Base-by-base conservation (phyloP, 53 echinoderm and acorn worm genomes). In the Echinometra lucunter region DNA sequence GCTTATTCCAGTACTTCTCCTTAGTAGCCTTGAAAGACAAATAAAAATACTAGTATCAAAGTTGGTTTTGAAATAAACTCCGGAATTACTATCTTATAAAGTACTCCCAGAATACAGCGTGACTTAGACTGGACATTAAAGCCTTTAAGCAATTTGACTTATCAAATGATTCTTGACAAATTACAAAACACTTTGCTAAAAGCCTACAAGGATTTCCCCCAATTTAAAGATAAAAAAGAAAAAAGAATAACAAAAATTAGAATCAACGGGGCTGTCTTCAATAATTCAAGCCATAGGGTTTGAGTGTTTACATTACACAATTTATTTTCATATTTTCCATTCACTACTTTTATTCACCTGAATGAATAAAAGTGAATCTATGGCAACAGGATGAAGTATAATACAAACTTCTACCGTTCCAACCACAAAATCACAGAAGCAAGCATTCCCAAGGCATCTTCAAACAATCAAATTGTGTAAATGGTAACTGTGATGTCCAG, bases 401-500 rank as follows among this genome's bases (percentile, higher is more conserved):
- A 30, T 3, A 70, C 11, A 12, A 70, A 32, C 70, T 70, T 35
- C 6, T 78, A 78, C 88, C 56, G n/a, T 53, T 49, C 35, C 30
- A 88, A 49, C 11, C 28, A 1, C 55, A 13, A 18, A 0, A 49
- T 16, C 83, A 44, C 37, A 78, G 78, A 37, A 11, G 17, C 88
- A 53, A 3, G 16, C 17, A 0, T 8, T 78, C 78, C 7, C 0
- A 21, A 40, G 6, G 23, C 38, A 78, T 3, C 78, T 78, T 38
- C 38, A 11, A 16, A 4, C 28, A 28, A 89, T 91, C 82, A 96
- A 19, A 97, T 78, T 18, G 97, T 97, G 66, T 96, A 96, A 49
- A 97, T 82, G 30, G 97, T 96, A 44, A 97, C 95, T 45, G 82
- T 95, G 1, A 97, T 67, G 40, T 95, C 89, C 19, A 89, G 58